Percentiles rank a stretch among this genome's conserved stretches.
phyloP scores from a whole-genome alignment of 1,140 invertebrate species.

The Eulimnadia texana region DNA sequence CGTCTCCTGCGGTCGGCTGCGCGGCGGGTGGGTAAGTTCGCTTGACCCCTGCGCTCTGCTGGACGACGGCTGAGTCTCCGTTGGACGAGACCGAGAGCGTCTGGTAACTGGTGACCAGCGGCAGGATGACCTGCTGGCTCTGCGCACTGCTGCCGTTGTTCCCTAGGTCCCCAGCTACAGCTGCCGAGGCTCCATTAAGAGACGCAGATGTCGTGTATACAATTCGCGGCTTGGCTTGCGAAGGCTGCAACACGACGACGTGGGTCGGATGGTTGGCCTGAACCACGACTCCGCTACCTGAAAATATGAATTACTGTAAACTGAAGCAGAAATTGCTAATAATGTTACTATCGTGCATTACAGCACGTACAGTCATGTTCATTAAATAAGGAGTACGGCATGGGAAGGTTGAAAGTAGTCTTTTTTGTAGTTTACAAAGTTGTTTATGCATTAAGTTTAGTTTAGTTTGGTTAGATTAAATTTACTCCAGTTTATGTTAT shows the following conservation, averaged over 20 bases:
- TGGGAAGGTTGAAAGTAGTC: too few species aligned
- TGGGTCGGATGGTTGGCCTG: constrained; percentile 14
- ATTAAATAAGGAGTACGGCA: too few species aligned
- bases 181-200: not conserved
- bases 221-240: not conserved
- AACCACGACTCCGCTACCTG: constrained; percentile 6
- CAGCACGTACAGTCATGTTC: too few species aligned
- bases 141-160: not conserved
- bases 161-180: too few species aligned
- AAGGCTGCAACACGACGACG: constrained; percentile 13
- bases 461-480: too few species aligned
- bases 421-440: too few species aligned
- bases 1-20: not conserved
- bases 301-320: not conserved
- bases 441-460: too few species aligned
- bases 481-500: too few species aligned
- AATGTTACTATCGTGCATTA: too few species aligned
- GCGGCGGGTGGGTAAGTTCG: constrained; percentile 6
- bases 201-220: not conserved
- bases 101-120: not conserved
- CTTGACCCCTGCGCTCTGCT: constrained; percentile 3
- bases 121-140: not conserved
- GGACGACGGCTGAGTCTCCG: not conserved
- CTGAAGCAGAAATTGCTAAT: too few species aligned
- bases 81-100: constrained; percentile 2